Evolutionary conservation across 1,140 invertebrate genomes (phyloP).

Genomic region (Zophobas atratus): DNA sequence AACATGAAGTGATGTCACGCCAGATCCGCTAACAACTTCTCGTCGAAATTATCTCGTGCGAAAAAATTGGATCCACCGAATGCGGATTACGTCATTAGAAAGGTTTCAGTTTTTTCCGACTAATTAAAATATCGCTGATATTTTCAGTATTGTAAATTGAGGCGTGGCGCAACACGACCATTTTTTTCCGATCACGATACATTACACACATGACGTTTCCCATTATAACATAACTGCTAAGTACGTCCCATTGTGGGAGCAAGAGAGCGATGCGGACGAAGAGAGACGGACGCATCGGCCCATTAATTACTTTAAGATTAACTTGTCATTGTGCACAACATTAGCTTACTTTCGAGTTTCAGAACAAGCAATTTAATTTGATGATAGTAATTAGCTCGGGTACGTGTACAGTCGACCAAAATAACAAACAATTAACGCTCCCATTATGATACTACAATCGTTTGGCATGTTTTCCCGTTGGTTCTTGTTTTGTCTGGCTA

Average conservation of each 20-base stretch:
- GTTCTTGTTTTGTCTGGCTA: background rate
- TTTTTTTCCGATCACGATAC: slow-evolving; percentile 16
- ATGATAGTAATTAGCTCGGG: slow-evolving; percentile 27
- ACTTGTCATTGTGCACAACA: slow-evolving; percentile 40
- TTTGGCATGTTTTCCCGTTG: slow-evolving; percentile 8
- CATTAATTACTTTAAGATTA: slow-evolving; percentile 36
- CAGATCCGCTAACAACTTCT: background rate
- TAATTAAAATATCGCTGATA: slow-evolving; percentile 29
- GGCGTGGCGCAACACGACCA: slow-evolving; percentile 19
- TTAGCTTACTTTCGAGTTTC: slow-evolving; percentile 38
- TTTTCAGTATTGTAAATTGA: background rate
- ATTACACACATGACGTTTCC: slow-evolving; percentile 35
- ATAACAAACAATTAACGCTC: slow-evolving; percentile 33
- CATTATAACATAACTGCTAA: slow-evolving; percentile 33
- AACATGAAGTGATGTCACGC: background rate
- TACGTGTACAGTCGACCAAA: slow-evolving; percentile 18
- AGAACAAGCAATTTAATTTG: slow-evolving; percentile 38
- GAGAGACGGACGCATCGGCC: background rate
- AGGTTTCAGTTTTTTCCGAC: background rate
- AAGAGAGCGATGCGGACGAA: background rate
- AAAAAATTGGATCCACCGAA: no score
- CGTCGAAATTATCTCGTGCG: no score
- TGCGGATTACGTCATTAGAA: slow-evolving; percentile 3
- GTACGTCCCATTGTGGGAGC: slow-evolving; percentile 26
- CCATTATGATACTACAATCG: slow-evolving; percentile 14